Conservation (phyloP, 2,888 invertebrate genomes). For the Girardia tigrina region DNA sequence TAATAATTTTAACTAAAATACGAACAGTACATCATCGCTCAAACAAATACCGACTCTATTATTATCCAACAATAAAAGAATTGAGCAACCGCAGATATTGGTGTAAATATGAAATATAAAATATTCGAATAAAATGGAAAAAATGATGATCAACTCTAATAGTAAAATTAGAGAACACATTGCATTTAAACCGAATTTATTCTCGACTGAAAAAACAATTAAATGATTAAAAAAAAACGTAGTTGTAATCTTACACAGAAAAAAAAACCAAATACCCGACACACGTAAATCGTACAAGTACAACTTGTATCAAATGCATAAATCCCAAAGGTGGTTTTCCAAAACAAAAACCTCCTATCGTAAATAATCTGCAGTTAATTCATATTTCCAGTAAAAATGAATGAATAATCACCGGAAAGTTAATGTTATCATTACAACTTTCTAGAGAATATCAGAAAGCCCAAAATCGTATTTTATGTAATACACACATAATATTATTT, state of each 20-base stretch:
- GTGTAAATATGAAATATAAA: constrained; percentile 23
- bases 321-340: constrained; percentile 7
- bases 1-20: not conserved
- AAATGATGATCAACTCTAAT: constrained; percentile 16
- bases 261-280: not conserved
- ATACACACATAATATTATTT: not conserved
- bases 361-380: constrained; percentile 16
- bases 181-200: not conserved
- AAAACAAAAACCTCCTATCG: not conserved
- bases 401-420: constrained; percentile 15
- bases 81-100: constrained; percentile 20
- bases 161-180: constrained; percentile 9
- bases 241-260: not conserved
- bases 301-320: constrained; percentile 23
- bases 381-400: not conserved
- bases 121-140: not conserved
- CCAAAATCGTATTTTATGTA: not conserved
- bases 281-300: not conserved
- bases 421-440: not conserved
- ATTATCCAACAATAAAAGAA: constrained; percentile 2
- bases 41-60: constrained; percentile 18
- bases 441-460: constrained; percentile 23
- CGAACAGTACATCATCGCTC: not conserved
- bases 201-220: not conserved
- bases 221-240: not conserved